Evolutionary conservation across 2,888 invertebrate genomes (phyloP).

Genomic region (Apocheima hispidaria): DNA sequence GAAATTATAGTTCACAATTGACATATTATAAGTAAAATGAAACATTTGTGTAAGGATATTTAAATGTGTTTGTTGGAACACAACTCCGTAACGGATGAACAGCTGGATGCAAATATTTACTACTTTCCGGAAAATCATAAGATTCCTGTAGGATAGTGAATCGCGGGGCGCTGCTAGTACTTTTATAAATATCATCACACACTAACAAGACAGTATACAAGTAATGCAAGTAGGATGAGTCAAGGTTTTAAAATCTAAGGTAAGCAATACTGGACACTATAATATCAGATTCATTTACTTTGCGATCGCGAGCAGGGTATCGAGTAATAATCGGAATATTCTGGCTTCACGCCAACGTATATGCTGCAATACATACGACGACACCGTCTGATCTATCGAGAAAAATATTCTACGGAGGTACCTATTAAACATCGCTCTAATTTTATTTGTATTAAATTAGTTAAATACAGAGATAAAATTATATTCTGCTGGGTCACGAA

Average conservation of each 20-base stretch:
- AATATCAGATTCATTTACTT: conserved; percentile 58
- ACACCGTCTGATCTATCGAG: conserved; percentile 57
- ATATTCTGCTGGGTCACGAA: not conserved
- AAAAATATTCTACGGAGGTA: conserved; percentile 54
- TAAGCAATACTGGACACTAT: not conserved
- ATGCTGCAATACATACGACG: conserved; percentile 63
- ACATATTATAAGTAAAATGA: too few relatives aligned
- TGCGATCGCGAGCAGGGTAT: conserved; percentile 58
- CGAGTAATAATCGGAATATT: conserved; percentile 66
- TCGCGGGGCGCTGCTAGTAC: too few relatives aligned
- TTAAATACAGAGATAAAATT: conserved; percentile 12
- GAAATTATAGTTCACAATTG: too few relatives aligned
- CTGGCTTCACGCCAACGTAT: conserved; percentile 71
- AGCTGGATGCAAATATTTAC: too few relatives aligned
- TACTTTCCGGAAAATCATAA: too few relatives aligned
- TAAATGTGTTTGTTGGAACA: not conserved
- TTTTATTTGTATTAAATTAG: conserved; percentile 20
- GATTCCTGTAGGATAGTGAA: too few relatives aligned
- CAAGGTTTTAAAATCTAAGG: not conserved
- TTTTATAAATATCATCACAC: too few relatives aligned
- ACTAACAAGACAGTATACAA: too few relatives aligned
- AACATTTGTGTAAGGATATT: too few relatives aligned
- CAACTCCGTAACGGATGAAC: too few relatives aligned
- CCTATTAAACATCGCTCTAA: conserved; percentile 35
- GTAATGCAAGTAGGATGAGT: too few relatives aligned